Percentiles rank a stretch among this genome's conserved stretches.
Conservation (phyloP, 2,888 invertebrate species). For the Rotaria socialis region DNA sequence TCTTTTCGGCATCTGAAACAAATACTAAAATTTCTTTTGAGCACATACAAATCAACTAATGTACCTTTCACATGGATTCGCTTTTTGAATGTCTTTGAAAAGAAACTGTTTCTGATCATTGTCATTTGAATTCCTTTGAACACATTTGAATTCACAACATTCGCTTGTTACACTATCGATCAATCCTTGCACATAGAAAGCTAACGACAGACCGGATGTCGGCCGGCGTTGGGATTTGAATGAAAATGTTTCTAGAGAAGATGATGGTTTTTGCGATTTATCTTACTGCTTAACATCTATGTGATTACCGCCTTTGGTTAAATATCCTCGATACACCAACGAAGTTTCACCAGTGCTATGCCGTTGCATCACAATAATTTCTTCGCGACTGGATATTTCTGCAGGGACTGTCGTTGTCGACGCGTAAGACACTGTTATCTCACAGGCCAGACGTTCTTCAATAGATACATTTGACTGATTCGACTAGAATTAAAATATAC, state of each 20-base stretch:
- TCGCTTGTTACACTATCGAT: background rate
- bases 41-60: background rate
- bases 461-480: background rate
- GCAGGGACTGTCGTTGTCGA: background rate
- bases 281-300: background rate
- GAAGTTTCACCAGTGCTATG: background rate
- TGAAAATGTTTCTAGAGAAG: background rate
- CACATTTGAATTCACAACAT: background rate
- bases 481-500: no score
- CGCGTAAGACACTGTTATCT: background rate
- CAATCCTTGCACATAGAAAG: background rate
- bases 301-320: background rate
- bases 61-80: background rate
- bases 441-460: background rate
- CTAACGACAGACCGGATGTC: background rate
- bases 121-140: background rate
- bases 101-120: background rate
- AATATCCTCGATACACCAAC: background rate
- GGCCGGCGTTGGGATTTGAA: background rate
- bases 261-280: background rate
- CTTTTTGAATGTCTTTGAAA: background rate
- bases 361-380: background rate
- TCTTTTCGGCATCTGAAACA: background rate
- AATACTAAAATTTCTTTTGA: background rate
- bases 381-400: background rate